Conservation (phyloP, 1,140 invertebrate genomes). For the Trichonephila clavata region DNA sequence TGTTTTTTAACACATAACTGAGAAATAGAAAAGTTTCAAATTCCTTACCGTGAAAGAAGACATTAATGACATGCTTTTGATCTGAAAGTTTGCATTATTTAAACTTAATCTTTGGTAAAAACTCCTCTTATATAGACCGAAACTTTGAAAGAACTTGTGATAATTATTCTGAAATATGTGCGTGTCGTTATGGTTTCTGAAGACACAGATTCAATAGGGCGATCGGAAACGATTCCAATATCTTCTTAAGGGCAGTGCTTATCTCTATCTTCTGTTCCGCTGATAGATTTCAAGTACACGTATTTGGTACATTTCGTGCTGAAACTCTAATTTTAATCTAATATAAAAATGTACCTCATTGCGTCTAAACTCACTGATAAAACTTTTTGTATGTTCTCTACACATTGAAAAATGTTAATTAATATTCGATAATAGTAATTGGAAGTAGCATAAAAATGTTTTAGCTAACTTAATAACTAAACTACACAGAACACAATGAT, state of each 20-base stretch:
- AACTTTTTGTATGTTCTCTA: neutral
- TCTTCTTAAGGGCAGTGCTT: neutral
- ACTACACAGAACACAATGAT: too few species aligned
- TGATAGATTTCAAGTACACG: slow-evolving; percentile 31
- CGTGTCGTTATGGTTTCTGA: slow-evolving; percentile 62
- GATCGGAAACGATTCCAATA: slow-evolving; percentile 40
- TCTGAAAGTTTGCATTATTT: slow-evolving; percentile 51
- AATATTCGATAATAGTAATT: too few species aligned
- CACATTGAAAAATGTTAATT: too few species aligned
- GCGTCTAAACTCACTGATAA: neutral
- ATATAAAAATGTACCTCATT: neutral
- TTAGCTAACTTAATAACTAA: too few species aligned
- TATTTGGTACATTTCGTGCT: neutral
- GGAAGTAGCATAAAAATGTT: too few species aligned
- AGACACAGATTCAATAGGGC: slow-evolving; percentile 36
- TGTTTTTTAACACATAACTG: too few species aligned
- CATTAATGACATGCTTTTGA: slow-evolving; percentile 25
- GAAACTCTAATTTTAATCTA: neutral
- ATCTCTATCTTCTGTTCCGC: slow-evolving; percentile 3
- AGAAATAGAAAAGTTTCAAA: neutral
- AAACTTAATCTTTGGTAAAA: neutral
- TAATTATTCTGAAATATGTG: slow-evolving; percentile 61
- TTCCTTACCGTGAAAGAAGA: slow-evolving; percentile 30
- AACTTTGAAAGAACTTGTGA: slow-evolving; percentile 19
- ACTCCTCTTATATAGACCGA: slow-evolving; percentile 72